Percentiles rank a stretch among this genome's conserved stretches.
phyloP scores from a whole-genome alignment of 2,113 vertebrate genomes.

The Rhynchomys soricoides region DNA sequence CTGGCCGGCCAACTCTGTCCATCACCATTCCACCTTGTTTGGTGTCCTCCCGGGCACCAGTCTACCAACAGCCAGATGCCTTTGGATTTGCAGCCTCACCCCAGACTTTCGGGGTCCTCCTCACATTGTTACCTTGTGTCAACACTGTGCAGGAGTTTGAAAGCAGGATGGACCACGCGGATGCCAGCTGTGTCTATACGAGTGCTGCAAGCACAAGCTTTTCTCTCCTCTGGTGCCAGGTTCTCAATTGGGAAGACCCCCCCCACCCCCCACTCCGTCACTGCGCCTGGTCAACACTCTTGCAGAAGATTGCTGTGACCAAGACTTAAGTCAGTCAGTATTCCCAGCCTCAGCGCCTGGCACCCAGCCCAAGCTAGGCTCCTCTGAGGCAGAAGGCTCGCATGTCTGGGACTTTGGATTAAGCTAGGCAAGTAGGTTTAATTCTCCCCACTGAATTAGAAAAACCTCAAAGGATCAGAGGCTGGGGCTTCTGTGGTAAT shows the following conservation, averaged over 20 bases:
- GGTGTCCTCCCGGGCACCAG: background rate
- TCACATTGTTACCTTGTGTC: background rate
- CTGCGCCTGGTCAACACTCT: background rate
- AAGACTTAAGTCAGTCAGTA: background rate
- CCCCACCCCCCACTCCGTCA: background rate
- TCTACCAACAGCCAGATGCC: background rate
- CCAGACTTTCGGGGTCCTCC: background rate
- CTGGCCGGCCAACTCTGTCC: background rate
- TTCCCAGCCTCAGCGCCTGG: background rate
- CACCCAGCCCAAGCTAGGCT: background rate
- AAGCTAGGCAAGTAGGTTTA: slow-evolving; percentile 25
- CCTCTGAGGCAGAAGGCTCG: slow-evolving; percentile 2
- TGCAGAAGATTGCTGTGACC: background rate
- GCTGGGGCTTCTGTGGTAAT: background rate
- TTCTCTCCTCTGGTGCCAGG: background rate
- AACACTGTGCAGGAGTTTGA: too few relatives aligned
- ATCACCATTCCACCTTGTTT: background rate
- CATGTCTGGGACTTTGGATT: slow-evolving; percentile 31
- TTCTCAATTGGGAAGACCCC: background rate
- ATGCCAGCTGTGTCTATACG: background rate
- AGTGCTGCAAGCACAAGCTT: background rate
- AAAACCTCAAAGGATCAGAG: slow-evolving; percentile 24
- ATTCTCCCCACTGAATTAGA: background rate
- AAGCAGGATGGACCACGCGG: background rate
- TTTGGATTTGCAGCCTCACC: background rate